Evolutionary conservation across 2,113 vertebrate genomes (phyloP), one percentile per base, ranked within the genome.

Genomic region (Petrocephalus zakoni): DNA sequence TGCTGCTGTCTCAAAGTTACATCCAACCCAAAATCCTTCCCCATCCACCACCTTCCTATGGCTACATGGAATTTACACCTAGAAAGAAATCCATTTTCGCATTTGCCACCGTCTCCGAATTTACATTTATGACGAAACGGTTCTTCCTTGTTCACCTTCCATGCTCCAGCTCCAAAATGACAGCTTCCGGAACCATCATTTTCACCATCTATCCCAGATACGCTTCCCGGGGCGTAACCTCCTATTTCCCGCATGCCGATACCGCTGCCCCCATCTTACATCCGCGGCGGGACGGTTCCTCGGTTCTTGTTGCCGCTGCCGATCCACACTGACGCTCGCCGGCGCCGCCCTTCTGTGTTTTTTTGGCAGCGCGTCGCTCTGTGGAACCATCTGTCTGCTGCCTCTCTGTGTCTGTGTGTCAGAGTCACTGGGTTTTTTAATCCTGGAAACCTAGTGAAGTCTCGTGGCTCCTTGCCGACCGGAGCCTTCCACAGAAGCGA

Each of bases 371-470:
- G 94, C 91, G 94, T 92, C 96, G 94, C 96, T 97, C 96, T 96
- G 97, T 96, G 95, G 96, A 97, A 97, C 98, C 98, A 99, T 99
- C 98, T 99, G 98, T 99, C 97, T 98, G 97, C 97, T 97, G 95
- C 97, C 97, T 96, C 96, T 96, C 96, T 97, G 96, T 95, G 88
- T 95, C 95, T 96, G 95, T 96, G 96, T 98, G 97, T 97, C 98
- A 98, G 97, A 98, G 97, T 97, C 96, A 97, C 96, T 97, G 91
- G 93, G 92, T 96, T 97, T 96, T 92, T 92, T 91, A 92, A 97
- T 96, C 95, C 96, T 97, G 96, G 96, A 98, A 98, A 97, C 96
- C 96, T 97, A 97, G 96, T 97, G 96, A 98, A 98, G 96, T 97
- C 96, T 92, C 89, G 91, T 98, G 97, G 97, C 97, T 94, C 93